Conservation (phyloP, 2,113 vertebrate species). For the Halcyon senegalensis region DNA sequence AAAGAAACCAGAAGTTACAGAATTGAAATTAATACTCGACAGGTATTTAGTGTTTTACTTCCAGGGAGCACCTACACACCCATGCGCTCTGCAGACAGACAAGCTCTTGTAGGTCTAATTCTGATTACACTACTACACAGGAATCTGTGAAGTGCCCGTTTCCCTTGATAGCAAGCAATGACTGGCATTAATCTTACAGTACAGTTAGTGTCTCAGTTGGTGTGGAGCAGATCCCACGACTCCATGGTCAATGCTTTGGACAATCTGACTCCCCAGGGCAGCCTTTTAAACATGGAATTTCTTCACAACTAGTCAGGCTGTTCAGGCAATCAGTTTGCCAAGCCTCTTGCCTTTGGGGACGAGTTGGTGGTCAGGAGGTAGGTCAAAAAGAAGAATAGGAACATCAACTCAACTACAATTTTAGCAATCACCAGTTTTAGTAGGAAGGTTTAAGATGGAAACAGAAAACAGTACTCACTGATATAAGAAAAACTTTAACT, state of each 20-base stretch:
- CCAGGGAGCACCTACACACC: neutral
- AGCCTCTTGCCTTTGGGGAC: neutral
- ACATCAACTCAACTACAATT: neutral
- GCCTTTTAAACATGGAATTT: neutral
- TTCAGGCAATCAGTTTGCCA: neutral
- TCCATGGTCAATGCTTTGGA: neutral
- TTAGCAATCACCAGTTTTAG: neutral
- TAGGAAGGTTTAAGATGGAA: neutral
- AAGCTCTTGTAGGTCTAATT: neutral
- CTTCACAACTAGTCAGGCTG: neutral
- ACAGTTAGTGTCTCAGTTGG: neutral
- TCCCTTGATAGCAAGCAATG: neutral
- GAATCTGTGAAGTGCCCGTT: neutral
- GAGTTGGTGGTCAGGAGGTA: neutral
- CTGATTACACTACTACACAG: neutral
- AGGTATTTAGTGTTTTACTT: neutral
- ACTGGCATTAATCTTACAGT: neutral
- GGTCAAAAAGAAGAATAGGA: neutral
- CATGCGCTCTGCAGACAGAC: neutral
- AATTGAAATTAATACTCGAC: neutral
- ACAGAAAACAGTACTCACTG: slow-evolving; percentile 75
- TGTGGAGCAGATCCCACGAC: neutral
- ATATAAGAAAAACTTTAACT: slow-evolving; percentile 98
- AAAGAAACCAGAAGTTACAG: neutral
- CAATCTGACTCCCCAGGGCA: neutral